Evolutionary conservation across 2,888 invertebrate species (phyloP), one percentile per base, ranked within the genome.

Genomic region (Heliconius ethilla): DNA sequence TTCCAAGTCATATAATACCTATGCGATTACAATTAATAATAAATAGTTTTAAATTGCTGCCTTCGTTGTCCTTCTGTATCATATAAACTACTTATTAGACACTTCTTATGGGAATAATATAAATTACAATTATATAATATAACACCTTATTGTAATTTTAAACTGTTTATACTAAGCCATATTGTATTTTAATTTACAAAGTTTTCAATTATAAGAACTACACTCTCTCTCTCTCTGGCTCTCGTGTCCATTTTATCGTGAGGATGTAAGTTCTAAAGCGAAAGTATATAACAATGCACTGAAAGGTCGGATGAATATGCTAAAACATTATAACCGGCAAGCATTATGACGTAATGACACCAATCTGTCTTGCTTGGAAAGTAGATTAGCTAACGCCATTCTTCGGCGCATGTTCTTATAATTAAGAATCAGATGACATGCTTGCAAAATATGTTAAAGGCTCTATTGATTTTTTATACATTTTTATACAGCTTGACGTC

Each of bases 331-430:
- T 78, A 82, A 79, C 81, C 76, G 81, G 80, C 75, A 75, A 75
- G 79, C 78, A 77, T 69, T 70, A 79, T 83, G 83, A 84, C 79
- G 83, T 82, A 84, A 83, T 70, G 82, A 82, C 82, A 81, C 76
- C 79, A 79, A 81, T 82, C 76, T 76, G 74, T 78, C 76, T 79
- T 55, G 27, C 77, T 74, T 82, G 79, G 80, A 82, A 81, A 79
- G 79, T 80, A 75, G 79, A 73, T 79, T 77, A 75, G 75, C 75
- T 75, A 72, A 72, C 51, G 63, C 37, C 45, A 63, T 74, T 63
- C 40, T 45, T 59, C 22, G 45, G 40, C 63, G 59, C 29, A 59
- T 72, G 72, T 55, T 72, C 59, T 59, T 7, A 33, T 59, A 59
- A 72, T 72, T 59, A 37, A 59, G 15, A 25, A 37, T 72, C 4